Conservation (phyloP, 1,140 invertebrate species). For the Dinoponera quadriceps region DNA sequence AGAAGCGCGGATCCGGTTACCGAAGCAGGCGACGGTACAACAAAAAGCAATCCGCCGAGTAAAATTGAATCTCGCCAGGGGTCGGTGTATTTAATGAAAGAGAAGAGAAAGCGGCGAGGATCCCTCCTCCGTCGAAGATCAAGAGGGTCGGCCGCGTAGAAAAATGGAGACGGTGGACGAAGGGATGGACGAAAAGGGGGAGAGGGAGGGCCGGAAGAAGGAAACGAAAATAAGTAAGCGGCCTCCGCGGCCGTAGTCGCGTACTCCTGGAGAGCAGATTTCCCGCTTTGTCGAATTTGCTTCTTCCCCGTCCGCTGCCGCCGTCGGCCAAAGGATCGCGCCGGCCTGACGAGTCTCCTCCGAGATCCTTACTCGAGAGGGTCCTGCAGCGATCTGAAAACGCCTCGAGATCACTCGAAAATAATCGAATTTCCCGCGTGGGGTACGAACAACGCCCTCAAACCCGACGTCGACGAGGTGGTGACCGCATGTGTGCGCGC, state of each 20-base stretch:
- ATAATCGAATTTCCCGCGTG: constrained; percentile 77
- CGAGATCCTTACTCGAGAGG: constrained; percentile 50
- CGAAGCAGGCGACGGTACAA: constrained; percentile 73
- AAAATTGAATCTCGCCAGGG: constrained; percentile 83
- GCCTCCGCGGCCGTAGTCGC: constrained; percentile 35
- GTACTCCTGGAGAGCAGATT: constrained; percentile 48
- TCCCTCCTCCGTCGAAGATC: constrained; percentile 75
- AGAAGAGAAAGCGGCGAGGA: constrained; percentile 64
- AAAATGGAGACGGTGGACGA: constrained; percentile 72
- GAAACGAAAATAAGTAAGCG: constrained; percentile 70
- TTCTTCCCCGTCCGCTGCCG: constrained; percentile 62
- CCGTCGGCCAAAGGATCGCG: background rate
- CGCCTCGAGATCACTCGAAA: constrained; percentile 73
- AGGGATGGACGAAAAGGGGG: constrained; percentile 25
- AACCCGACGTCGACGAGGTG: background rate
- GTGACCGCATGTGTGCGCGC: background rate
- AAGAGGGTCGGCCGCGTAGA: constrained; percentile 72
- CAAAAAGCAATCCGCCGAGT: constrained; percentile 83
- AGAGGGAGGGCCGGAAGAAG: constrained; percentile 48
- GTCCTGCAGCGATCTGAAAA: constrained; percentile 64
- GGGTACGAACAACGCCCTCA: background rate
- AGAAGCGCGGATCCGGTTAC: constrained; percentile 79
- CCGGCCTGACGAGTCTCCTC: constrained; percentile 35
- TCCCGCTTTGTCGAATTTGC: constrained; percentile 70
- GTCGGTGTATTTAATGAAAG: constrained; percentile 82